phyloP scores from a whole-genome alignment of 2,888 invertebrate species.

The Caenorhabditis japonica region DNA sequence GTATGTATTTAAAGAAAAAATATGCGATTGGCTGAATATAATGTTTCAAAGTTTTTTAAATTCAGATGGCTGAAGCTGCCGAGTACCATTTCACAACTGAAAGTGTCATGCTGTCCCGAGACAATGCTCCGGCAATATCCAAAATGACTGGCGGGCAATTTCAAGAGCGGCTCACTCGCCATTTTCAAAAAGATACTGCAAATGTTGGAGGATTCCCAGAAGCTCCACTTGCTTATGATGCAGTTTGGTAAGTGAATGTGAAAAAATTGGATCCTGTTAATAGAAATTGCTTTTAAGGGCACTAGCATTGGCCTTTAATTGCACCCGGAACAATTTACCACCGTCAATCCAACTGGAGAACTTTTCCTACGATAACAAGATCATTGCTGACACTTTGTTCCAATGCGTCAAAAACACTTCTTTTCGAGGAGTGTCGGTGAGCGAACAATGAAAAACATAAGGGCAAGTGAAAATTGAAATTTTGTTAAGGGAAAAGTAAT shows the following conservation, averaged over 20 bases:
- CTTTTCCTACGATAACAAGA: constrained; percentile 94
- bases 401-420: constrained; percentile 98
- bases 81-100: constrained; percentile 98
- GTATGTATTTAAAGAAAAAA: too few relatives aligned
- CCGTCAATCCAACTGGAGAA: constrained; percentile 89
- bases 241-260: constrained; percentile 85
- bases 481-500: constrained; percentile 90
- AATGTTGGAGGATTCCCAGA: constrained; percentile 87
- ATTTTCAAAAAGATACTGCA: constrained; percentile 87
- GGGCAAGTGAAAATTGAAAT: not conserved
- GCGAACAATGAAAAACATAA: constrained; percentile 77
- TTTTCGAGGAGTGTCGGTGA: constrained; percentile 96
- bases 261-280: constrained; percentile 10
- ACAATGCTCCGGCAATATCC: constrained; percentile 89
- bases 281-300: constrained; percentile 82
- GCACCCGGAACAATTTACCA: constrained; percentile 90
- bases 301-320: constrained; percentile 95
- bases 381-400: constrained; percentile 94
- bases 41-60: too few relatives aligned
- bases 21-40: too few relatives aligned
- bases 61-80: constrained; percentile 91
- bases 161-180: constrained; percentile 86
- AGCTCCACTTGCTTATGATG: constrained; percentile 98
- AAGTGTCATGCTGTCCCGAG: constrained; percentile 98
- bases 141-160: constrained; percentile 82